Evolutionary conservation across 2,888 invertebrate genomes (phyloP).

Genomic region (Sinopyrophorus schimmeli): DNA sequence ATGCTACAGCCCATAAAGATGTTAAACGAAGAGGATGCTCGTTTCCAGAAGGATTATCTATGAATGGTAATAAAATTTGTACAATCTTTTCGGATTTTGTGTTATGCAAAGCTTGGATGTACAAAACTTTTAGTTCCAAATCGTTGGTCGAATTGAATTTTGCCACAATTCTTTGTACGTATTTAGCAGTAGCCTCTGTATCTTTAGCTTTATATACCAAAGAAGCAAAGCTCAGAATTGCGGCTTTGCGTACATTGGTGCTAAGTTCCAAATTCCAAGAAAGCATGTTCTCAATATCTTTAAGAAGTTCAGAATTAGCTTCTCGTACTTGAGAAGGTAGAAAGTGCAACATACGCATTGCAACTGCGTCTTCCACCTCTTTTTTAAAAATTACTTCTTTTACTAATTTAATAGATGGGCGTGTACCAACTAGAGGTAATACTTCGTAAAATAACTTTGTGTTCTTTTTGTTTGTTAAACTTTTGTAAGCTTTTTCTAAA

Average conservation of each 20-base stretch:
- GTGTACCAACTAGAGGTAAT: too few relatives aligned
- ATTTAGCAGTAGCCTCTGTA: slow-evolving; percentile 38
- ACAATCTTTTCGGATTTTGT: slow-evolving; percentile 51
- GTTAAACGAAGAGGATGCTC: slow-evolving; percentile 50
- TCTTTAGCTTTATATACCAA: slow-evolving; percentile 36
- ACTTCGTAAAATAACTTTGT: too few relatives aligned
- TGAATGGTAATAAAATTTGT: slow-evolving; percentile 52
- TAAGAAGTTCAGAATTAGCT: slow-evolving; percentile 51
- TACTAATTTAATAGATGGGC: too few relatives aligned
- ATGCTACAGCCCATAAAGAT: slow-evolving; percentile 53
- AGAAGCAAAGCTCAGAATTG: slow-evolving; percentile 50
- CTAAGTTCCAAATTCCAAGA: slow-evolving; percentile 41
- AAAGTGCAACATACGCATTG: slow-evolving; percentile 48
- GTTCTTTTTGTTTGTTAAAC: too few relatives aligned
- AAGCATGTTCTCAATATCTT: slow-evolving; percentile 48
- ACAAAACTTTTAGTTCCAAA: slow-evolving; percentile 52
- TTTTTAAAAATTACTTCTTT: too few relatives aligned
- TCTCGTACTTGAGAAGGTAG: slow-evolving; percentile 54
- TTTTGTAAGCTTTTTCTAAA: too few relatives aligned
- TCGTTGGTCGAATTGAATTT: slow-evolving; percentile 40
- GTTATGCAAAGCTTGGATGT: slow-evolving; percentile 56
- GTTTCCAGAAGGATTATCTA: slow-evolving; percentile 48
- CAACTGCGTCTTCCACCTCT: slow-evolving; percentile 43
- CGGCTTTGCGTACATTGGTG: slow-evolving; percentile 12
- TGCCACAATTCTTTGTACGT: slow-evolving; percentile 39